Base-by-base conservation (phyloP, 2,888 invertebrate species). In the Ditula angustiorana region DNA sequence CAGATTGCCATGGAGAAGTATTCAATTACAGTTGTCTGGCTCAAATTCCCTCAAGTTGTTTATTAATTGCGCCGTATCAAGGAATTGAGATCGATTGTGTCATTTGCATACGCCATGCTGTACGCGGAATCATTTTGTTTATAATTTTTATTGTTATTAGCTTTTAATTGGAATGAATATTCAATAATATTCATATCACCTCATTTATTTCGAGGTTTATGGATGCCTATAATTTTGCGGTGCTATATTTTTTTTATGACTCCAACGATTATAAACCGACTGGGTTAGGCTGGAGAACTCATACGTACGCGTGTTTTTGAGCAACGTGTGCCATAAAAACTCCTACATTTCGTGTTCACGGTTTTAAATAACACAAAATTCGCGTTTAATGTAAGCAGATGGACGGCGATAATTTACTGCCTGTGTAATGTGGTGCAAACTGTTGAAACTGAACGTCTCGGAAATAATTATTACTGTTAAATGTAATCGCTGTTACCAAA, bases 341-440 rank as follows among this genome's bases (percentile, higher is more conserved):
- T 75, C 67, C 67, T 71, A 75, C 76, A 75, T 75, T 74, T 71
- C 71, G 72, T 72, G 71, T 77, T 75, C 72, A 70, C 68, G 71
- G 69, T 71, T 75, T 75, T 74, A 79, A 82, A 82, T 81, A 80
- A 78, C 74, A 73, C 76, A 67, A 79, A 80, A 77, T 81, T 78
- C 71, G 72, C 72, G 74, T 81, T 80, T 77, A 77, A 78, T 80
- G 76, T 74, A 75, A 79, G 78, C 83, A 84, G 83, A 86, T 84
- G 83, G 76, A 80, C 73, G 76, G 72, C 71, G 67, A 80, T 85
- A 83, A 86, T 83, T 86, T 82, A 85, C 80, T 75, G 72, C 69
- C 64, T 69, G 68, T 56, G 72, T 75, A 35, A 76, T 79, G 67
- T 67, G 41, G 69, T 67, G 75, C 75, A 78, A 76, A 78, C 75